Conservation (phyloP, 2,797 vertebrate genomes). For the Carduelis carduelis region DNA sequence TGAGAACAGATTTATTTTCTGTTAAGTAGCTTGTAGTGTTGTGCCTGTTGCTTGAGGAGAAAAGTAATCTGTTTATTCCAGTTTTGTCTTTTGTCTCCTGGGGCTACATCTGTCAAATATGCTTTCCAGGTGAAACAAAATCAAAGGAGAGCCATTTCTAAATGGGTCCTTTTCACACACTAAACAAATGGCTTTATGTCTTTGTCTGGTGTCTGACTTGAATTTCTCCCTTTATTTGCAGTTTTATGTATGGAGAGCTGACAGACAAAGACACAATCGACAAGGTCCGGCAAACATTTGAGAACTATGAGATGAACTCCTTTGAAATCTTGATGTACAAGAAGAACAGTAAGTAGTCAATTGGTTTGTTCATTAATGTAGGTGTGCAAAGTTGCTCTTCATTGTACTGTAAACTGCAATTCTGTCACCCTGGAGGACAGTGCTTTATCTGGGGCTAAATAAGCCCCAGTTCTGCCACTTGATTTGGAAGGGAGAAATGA, state of each 20-base stretch:
- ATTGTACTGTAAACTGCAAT: background rate
- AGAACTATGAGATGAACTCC: conserved; percentile 94
- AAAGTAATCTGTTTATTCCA: conserved; percentile 34
- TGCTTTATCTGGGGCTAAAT: background rate
- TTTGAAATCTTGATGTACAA: conserved; percentile 98
- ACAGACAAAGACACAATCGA: conserved; percentile 90
- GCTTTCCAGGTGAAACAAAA: conserved; percentile 41
- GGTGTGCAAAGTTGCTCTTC: background rate
- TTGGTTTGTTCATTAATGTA: background rate
- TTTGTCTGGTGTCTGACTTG: conserved; percentile 10
- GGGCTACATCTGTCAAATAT: conserved; percentile 21
- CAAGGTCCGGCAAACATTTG: conserved; percentile 91
- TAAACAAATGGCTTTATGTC: background rate
- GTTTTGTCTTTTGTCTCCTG: background rate
- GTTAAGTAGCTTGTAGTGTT: conserved; percentile 34
- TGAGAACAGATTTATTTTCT: conserved; percentile 39
- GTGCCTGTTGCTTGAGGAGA: conserved; percentile 2
- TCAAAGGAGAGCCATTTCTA: background rate
- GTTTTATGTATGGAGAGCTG: conserved; percentile 96
- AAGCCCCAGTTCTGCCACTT: background rate
- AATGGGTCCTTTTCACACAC: background rate
- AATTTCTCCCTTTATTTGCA: conserved; percentile 67
- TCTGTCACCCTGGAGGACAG: background rate
- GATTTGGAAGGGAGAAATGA: background rate
- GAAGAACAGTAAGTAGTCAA: conserved; percentile 90